Base-by-base conservation (phyloP, 2,888 invertebrate species). In the Troglohyphantes excavatus region DNA sequence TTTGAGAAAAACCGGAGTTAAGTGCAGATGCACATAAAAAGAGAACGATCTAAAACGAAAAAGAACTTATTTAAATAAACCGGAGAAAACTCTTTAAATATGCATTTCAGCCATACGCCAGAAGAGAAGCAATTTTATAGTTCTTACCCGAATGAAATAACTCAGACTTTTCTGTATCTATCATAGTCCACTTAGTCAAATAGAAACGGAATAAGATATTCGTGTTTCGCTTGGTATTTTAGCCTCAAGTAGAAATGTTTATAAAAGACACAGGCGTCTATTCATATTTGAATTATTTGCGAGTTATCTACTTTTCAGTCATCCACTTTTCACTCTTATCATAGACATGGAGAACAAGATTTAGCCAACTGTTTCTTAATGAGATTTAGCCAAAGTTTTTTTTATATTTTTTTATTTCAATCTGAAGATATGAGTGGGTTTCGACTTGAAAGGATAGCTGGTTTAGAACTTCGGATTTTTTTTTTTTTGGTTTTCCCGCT, bases 181-280 rank as follows among this genome's bases (percentile, higher is more conserved):
- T 39, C 68, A 33, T 23, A 61, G n/a, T 23, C 13, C 61, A 75
- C 75, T 75, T 61, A 61, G 75, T 27, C 33, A 21, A 33, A 75
- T 59, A 53, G 61, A 75, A 75, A 59, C 26, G 46, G 11, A 46
- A 72, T 43, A 72, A 23, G 26, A 72, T 46, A 46, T 63, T 2
- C 13, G 17, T 13, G 53, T 53, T 17, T 39, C 39, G 39, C 39
- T 39, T 53, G 2, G 17, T 53, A 53, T 53, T 53, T 53, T 13
- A 53, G 53, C 17, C 5, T 5, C 2, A 33, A 33, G 33, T 33
- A 33, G 33, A 3, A 33, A 6, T n/a, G 53, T 17, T 53, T 39
- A 39, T 39, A n/a, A 13, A 53, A 53, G 53, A 53, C 17, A 53
- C 39, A n/a, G 39, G 39, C 39, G 39, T 13, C 53, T 53, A n/a